phyloP scores from a whole-genome alignment of 2,797 vertebrate genomes.

The Manis crassicaudata region DNA sequence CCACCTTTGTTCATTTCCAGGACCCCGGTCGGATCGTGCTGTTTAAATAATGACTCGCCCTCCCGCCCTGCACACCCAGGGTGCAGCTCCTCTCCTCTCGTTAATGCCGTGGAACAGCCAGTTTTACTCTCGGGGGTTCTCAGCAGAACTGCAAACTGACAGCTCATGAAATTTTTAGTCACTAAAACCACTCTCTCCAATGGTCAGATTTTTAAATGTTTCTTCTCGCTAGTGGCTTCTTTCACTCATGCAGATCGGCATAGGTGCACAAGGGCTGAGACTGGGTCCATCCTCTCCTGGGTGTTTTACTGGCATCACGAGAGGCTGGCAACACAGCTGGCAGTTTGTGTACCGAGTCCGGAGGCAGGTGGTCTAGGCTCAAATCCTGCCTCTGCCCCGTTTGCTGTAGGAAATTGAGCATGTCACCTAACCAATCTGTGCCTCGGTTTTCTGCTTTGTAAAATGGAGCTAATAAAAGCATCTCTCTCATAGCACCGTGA shows the following conservation, averaged over 20 bases:
- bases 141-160: not conserved
- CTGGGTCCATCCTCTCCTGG: not conserved
- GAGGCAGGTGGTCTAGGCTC: too few relatives aligned
- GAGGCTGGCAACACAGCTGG: not conserved
- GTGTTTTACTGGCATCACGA: too few relatives aligned
- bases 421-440: not conserved
- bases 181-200: not conserved
- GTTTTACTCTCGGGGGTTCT: not conserved
- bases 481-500: not conserved
- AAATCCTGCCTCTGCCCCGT: not conserved
- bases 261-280: not conserved
- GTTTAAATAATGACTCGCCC: not conserved
- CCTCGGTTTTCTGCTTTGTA: not conserved
- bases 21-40: not conserved
- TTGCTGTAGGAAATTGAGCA: not conserved
- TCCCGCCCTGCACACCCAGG: not conserved
- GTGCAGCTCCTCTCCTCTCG: rapidly evolving
- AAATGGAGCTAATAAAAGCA: not conserved
- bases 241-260: not conserved
- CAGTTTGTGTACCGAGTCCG: not conserved
- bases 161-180: not conserved
- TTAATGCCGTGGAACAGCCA: not conserved
- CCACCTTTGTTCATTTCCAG: slow-evolving; percentile 53
- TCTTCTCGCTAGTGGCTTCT: not conserved
- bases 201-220: not conserved